phyloP scores from a whole-genome alignment of 2,113 vertebrate genomes.

The Equus przewalskii region DNA sequence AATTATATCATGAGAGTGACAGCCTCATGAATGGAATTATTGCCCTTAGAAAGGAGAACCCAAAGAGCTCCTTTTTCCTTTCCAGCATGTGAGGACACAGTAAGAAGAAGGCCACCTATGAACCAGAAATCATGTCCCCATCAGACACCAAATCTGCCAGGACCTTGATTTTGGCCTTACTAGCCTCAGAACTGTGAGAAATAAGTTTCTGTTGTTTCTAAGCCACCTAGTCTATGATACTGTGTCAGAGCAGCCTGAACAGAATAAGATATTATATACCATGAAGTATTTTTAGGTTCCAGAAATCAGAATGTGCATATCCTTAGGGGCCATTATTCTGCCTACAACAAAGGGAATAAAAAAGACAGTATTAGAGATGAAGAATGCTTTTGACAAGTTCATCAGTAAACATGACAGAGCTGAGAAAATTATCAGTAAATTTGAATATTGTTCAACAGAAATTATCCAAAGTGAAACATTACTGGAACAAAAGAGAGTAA shows the following conservation, averaged over 20 bases:
- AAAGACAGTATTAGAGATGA: neutral
- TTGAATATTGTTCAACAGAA: neutral
- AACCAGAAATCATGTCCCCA: neutral
- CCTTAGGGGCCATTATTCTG: neutral
- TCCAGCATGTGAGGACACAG: neutral
- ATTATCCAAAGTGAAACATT: neutral
- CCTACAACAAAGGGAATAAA: neutral
- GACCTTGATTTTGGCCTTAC: neutral
- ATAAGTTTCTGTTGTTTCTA: neutral
- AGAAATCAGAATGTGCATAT: neutral
- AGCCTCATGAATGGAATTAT: accelerated
- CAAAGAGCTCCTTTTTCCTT: neutral
- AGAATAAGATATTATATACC: neutral
- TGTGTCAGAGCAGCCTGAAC: neutral
- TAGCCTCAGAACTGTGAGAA: neutral
- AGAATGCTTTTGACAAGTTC: neutral
- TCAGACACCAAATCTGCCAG: neutral
- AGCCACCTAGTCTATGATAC: neutral
- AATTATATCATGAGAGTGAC: neutral
- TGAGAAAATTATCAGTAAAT: neutral
- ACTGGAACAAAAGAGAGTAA: neutral
- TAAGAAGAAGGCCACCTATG: neutral
- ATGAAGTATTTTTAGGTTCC: neutral
- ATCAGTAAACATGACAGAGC: neutral
- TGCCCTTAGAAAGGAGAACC: neutral